Conservation (phyloP, 2,888 invertebrate species). For the Hirtodrosophila cameraria region DNA sequence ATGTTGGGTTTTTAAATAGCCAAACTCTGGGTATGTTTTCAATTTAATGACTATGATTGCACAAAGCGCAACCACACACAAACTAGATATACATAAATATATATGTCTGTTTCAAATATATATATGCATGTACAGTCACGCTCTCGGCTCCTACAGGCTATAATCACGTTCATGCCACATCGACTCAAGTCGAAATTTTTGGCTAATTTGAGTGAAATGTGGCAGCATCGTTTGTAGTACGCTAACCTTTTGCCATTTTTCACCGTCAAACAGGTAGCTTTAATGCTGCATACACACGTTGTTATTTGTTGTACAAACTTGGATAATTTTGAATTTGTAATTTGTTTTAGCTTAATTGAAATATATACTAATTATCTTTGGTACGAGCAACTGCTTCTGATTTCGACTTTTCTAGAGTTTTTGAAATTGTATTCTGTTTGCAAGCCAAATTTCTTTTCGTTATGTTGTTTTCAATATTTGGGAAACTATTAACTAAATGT, state of each 20-base stretch:
- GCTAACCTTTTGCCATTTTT: conserved; percentile 18
- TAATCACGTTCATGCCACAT: conserved; percentile 59
- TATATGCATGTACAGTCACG: conserved; percentile 47
- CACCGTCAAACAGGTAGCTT: background rate
- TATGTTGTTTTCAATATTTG: too few species aligned
- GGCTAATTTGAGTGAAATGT: conserved; percentile 39
- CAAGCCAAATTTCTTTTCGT: too few species aligned
- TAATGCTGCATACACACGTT: background rate
- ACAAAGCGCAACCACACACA: conserved; percentile 55
- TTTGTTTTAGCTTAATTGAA: too few species aligned
- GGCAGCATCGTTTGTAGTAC: conserved; percentile 11
- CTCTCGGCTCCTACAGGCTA: conserved; percentile 44
- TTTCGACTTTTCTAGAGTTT: too few species aligned
- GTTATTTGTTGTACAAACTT: too few species aligned
- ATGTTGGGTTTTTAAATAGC: conserved; percentile 45
- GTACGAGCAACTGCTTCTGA: too few species aligned
- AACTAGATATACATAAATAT: conserved; percentile 5
- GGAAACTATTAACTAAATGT: too few species aligned
- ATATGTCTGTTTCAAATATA: background rate
- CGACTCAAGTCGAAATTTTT: conserved; percentile 22
- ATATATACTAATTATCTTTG: too few species aligned
- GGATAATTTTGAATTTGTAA: too few species aligned
- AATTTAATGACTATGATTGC: conserved; percentile 75
- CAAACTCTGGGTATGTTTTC: conserved; percentile 47
- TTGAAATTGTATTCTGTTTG: too few species aligned